phyloP scores from a whole-genome alignment of 2,113 vertebrate genomes.

The Cephalopterus ornatus region DNA sequence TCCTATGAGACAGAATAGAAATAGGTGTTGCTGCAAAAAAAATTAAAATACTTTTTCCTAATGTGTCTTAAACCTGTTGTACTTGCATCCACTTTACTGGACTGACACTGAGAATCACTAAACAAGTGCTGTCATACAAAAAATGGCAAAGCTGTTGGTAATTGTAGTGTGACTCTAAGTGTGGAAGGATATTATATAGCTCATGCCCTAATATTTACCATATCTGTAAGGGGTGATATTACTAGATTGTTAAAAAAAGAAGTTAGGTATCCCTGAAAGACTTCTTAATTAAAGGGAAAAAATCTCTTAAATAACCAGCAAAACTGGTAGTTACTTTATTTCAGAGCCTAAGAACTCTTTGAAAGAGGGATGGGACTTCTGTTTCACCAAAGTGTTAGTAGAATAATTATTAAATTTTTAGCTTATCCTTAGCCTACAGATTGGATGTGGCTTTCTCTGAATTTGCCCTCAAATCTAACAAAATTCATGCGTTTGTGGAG shows the following conservation, averaged over 20 bases:
- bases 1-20: neutral
- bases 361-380: neutral
- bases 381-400: neutral
- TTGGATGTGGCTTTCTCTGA: neutral
- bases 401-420: neutral
- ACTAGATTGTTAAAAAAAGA: neutral
- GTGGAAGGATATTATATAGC: neutral
- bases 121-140: neutral
- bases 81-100: neutral
- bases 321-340: neutral
- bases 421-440: neutral
- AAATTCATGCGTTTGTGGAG: neutral
- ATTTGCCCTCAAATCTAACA: neutral
- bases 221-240: neutral
- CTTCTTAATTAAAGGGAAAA: neutral
- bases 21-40: neutral
- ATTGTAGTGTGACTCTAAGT: neutral
- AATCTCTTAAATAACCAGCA: neutral
- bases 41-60: neutral
- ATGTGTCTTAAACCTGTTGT: neutral
- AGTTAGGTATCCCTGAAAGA: neutral
- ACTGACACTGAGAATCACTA: neutral
- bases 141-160: neutral
- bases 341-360: neutral
- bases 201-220: neutral